Base-by-base conservation (phyloP, 1,140 invertebrate species). In the Physella acuta region DNA sequence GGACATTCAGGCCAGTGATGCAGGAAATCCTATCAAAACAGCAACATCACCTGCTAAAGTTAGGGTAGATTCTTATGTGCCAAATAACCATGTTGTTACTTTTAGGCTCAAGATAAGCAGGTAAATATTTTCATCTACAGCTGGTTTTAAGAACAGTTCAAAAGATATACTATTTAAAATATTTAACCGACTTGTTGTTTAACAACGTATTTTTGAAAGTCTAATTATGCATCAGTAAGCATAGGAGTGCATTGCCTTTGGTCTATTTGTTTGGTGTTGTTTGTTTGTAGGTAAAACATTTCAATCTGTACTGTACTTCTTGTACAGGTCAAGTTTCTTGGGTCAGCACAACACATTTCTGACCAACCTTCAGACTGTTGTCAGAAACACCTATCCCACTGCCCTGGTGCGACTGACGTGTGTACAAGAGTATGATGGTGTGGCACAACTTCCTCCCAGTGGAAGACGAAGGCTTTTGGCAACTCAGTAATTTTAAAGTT, bases 61-160 rank as follows among this genome's bases (percentile, higher is more conserved):
- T 11, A 55, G 76, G 56, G 70, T 79, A 0, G 78, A 79, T 51
- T 72, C 73, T 14, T 76, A 73, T 49, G 63, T 68, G 8, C 76
- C 76, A 3, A 63, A 74, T 34, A 33, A 44, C 8, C 63, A 70
- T 44, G 70, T 72, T 16, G 59, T 78, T 17, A 68, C 53, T 5
- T 71, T 72, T 53, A 26, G n/a, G 17, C 66, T 72, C 39, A 44
- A 44, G 39, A 20, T 44, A 44, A 37, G 34, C 59, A 58, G 53
- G 37, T 8, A 64, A 11, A 62, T 73, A 17, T 53, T 55, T n/a
- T 66, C 24, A 1, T 11, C 37, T n/a, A n/a, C n/a, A n/a, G n/a
- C n/a, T n/a, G n/a, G n/a, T n/a, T n/a, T n/a, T n/a, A n/a, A n/a
- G n/a, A n/a, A n/a, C n/a, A n/a, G n/a, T n/a, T n/a, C n/a, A n/a